Percentiles rank a stretch among this genome's conserved stretches.
Conservation (phyloP, 2,888 invertebrate genomes). For the Octonoba sinensis region DNA sequence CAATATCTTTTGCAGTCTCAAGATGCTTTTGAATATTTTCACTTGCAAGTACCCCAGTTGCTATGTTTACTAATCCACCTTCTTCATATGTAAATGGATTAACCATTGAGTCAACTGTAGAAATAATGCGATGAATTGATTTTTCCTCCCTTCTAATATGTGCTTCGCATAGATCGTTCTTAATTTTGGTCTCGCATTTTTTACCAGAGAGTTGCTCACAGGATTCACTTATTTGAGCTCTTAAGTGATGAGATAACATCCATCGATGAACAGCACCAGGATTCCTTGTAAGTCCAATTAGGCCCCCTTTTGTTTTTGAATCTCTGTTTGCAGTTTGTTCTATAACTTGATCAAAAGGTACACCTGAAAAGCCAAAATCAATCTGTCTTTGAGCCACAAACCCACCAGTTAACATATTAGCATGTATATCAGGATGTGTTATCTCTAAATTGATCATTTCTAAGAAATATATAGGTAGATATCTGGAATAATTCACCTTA, state of each 20-base stretch:
- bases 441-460: background rate
- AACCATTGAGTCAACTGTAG: no score
- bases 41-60: background rate
- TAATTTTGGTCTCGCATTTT: background rate
- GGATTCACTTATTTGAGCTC: background rate
- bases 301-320: constrained; percentile 2
- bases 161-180: no score
- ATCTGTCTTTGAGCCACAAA: constrained; percentile 1
- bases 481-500: constrained; percentile 1
- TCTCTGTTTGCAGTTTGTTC: constrained; percentile 11
- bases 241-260: constrained; percentile 3
- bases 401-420: background rate
- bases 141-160: no score
- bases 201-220: background rate
- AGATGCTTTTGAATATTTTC: background rate
- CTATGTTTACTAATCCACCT: no score
- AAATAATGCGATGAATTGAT: no score
- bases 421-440: background rate
- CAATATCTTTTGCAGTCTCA: background rate
- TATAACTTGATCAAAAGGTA: background rate
- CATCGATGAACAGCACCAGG: constrained; percentile 2
- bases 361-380: background rate
- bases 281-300: constrained; percentile 2
- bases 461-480: background rate
- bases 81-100: no score